Percentiles rank a stretch among this genome's conserved stretches.
phyloP scores from a whole-genome alignment of 2,888 invertebrate genomes.

The Troilus luridus region DNA sequence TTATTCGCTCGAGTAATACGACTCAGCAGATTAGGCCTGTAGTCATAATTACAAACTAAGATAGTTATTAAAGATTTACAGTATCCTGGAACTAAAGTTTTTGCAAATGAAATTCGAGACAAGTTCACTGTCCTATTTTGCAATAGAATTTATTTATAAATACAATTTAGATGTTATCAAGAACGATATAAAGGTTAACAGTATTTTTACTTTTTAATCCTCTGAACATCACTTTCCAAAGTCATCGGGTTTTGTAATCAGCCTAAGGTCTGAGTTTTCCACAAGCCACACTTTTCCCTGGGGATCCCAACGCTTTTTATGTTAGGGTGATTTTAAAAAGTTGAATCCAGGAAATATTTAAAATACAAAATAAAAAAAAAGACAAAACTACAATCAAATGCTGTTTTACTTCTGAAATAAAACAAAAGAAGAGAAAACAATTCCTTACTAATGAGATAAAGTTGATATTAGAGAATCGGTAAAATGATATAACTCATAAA shows the following conservation, averaged over 20 bases:
- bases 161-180: background rate
- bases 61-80: background rate
- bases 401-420: too few relatives aligned
- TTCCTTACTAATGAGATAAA: background rate
- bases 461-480: background rate
- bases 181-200: background rate
- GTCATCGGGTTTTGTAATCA: constrained; percentile 23
- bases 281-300: background rate
- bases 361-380: background rate
- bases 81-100: background rate
- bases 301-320: background rate
- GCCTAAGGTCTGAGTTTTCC: background rate
- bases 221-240: constrained; percentile 7
- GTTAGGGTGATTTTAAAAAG: background rate
- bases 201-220: background rate
- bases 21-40: background rate
- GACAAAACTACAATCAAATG: background rate
- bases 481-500: too few relatives aligned
- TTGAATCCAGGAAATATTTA: background rate
- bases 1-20: background rate
- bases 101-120: too few relatives aligned
- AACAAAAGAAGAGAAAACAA: background rate
- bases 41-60: background rate
- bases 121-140: background rate
- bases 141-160: background rate